Percentiles rank a stretch among this genome's conserved stretches.
Conservation (phyloP, 92 coral and sea anemone species). For the Bergia sp. region DNA sequence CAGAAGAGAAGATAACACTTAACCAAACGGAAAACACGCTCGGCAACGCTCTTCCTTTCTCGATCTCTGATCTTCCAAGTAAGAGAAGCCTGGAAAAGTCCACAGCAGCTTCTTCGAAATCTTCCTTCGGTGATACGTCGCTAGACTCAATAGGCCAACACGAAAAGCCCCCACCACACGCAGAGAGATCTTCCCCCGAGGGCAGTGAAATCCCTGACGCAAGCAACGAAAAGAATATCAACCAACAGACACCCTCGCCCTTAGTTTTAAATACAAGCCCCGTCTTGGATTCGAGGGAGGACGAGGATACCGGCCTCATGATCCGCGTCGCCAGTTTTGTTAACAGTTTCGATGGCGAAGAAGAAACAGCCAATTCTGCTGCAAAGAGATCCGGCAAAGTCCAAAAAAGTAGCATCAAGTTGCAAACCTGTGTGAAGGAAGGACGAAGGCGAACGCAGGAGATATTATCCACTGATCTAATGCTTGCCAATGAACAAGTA, state of each 20-base stretch:
- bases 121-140: conserved; percentile 2
- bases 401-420: conserved; percentile 40
- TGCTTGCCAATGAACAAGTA: conserved; percentile 36
- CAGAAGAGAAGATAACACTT: conserved; percentile 32
- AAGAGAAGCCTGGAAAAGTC: neutral
- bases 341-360: conserved; percentile 26
- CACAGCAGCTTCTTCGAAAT: conserved; percentile 11
- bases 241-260: conserved; percentile 12
- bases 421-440: conserved; percentile 42
- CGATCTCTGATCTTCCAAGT: neutral
- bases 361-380: neutral
- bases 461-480: conserved; percentile 34
- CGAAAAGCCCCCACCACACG: conserved; percentile 1
- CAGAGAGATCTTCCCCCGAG: conserved; percentile 36
- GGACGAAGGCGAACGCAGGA: conserved; percentile 43
- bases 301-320: conserved; percentile 28
- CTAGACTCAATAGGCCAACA: neutral
- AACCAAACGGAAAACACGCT: neutral
- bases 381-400: conserved; percentile 14
- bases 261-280: neutral
- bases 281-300: neutral
- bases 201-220: conserved; percentile 46
- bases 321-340: conserved; percentile 39
- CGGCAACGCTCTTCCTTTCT: neutral
- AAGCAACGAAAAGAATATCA: conserved; percentile 8